phyloP scores from a whole-genome alignment of 2,797 vertebrate species.

The Linurgus olivaceus region DNA sequence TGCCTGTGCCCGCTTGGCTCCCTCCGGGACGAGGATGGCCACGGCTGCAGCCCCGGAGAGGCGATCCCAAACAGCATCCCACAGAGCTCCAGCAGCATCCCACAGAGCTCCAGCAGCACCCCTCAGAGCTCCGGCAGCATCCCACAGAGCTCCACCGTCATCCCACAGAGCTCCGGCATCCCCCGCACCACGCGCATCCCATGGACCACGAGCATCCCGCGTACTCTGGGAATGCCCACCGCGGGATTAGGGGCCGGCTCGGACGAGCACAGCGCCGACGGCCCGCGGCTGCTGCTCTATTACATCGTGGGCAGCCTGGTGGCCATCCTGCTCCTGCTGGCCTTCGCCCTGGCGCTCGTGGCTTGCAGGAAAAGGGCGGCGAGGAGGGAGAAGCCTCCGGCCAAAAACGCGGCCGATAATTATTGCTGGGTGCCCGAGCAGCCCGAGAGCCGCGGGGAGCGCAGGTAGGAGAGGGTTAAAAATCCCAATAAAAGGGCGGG shows the following conservation, averaged over 20 bases:
- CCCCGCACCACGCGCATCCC: not conserved
- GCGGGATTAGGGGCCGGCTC: accelerated
- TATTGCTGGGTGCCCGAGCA: constrained; percentile 74
- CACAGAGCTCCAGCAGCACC: not conserved
- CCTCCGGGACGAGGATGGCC: not conserved
- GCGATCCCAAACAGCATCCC: not conserved
- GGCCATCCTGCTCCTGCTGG: constrained; percentile 64
- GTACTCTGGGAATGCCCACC: not conserved
- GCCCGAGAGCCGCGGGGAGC: constrained; percentile 34
- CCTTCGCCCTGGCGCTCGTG: constrained; percentile 52
- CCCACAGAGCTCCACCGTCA: not conserved
- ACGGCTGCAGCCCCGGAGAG: constrained; percentile 7
- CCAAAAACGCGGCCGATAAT: constrained; percentile 52
- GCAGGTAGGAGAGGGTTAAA: constrained; percentile 49
- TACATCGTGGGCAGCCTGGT: constrained; percentile 74
- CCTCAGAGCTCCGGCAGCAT: not conserved
- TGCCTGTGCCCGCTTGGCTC: constrained; percentile 65
- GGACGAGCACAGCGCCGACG: not conserved
- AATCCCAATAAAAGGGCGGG: accelerated
- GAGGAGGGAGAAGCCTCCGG: constrained; percentile 20
- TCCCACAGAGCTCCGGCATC: not conserved
- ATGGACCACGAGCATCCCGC: not conserved
- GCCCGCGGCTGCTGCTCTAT: constrained; percentile 68
- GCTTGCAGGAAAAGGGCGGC: constrained; percentile 54
- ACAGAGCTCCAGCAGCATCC: accelerated